Evolutionary conservation across 2,888 invertebrate species (phyloP).

Genomic region (Pherbina coryleti): DNA sequence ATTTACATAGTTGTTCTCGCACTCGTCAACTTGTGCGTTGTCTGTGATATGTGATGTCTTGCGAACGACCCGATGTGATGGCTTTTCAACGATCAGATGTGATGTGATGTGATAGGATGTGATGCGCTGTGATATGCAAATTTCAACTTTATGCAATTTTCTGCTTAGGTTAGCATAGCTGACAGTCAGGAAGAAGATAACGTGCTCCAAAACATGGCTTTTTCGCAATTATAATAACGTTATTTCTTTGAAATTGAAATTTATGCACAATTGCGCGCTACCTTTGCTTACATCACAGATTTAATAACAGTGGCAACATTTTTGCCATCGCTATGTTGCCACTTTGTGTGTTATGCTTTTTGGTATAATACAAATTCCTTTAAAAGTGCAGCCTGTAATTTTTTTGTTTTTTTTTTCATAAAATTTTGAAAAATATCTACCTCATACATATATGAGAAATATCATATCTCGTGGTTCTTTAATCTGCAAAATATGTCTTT

Average conservation of each 20-base stretch:
- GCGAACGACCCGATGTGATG: not conserved
- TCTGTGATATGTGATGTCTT: not conserved
- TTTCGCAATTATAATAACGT: not conserved
- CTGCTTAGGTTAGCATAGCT: not conserved
- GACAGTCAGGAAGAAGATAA: not conserved
- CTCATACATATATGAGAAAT: too few relatives aligned
- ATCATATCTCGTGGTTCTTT: too few relatives aligned
- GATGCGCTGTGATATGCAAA: slow-evolving; percentile 27
- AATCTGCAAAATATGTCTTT: too few relatives aligned
- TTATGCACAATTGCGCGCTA: slow-evolving; percentile 15
- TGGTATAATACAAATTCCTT: not conserved
- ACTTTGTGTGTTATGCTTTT: too few relatives aligned
- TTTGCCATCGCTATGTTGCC: too few relatives aligned
- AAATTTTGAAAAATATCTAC: too few relatives aligned
- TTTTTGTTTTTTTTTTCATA: not conserved
- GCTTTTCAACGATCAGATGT: not conserved
- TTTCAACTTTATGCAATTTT: not conserved
- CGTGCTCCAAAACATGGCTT: not conserved
- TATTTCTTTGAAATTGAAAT: slow-evolving; percentile 18
- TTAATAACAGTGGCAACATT: not conserved
- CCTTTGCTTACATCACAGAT: slow-evolving; percentile 5
- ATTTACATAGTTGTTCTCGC: not conserved
- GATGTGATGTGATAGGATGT: not conserved
- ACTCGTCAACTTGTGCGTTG: not conserved
- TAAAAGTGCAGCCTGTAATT: not conserved